Evolutionary conservation across 2,888 invertebrate species (phyloP), one percentile per base, ranked within the genome.

Genomic region (Dilophus febrilis): DNA sequence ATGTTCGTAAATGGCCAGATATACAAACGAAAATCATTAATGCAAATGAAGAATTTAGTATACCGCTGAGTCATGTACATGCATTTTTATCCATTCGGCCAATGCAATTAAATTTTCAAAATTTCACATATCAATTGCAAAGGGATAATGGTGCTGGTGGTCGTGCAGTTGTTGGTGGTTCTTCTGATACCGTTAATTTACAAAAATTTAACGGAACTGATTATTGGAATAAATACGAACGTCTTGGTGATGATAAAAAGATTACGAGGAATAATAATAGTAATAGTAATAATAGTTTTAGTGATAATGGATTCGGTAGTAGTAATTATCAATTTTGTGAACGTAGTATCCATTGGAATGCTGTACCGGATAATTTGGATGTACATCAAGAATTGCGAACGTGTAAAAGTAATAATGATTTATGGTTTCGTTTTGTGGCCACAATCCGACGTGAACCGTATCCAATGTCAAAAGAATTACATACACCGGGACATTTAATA

Each of bases 401-500:
- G 3, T 58, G 58, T 34, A 57, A 52, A 14, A 53, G 54, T 13
- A 47, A 49, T 28, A 53, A 53, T n/a, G 53, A 53, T 43, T 52
- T 55, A 14, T 44, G 50, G 2, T 51, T 57, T 38, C 56, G 59
- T 42, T 53, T 57, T 2, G 47, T 60, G 4, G 52, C 53, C 3
- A 50, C 54, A 29, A 54, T 90, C 36, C 71, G 75, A 42, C 72
- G 84, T 43, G 85, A 90, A 55, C 77, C 77, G 47, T 91, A 81
- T 63, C 88, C 90, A 0, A 47, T 50, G 36, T 58, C 69, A 37
- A 72, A 87, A 45, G 47, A 40, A 19, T 30, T 36, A 10, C 37
- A 48, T n/a, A 42, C 58, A 43, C 87, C 92, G 5, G 94, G 86
- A 0, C 95, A 97, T 61, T 77, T 80, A 13, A 77, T 97, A 44